Conservation (phyloP, 2,888 invertebrate species). For the Dryobota labecula region DNA sequence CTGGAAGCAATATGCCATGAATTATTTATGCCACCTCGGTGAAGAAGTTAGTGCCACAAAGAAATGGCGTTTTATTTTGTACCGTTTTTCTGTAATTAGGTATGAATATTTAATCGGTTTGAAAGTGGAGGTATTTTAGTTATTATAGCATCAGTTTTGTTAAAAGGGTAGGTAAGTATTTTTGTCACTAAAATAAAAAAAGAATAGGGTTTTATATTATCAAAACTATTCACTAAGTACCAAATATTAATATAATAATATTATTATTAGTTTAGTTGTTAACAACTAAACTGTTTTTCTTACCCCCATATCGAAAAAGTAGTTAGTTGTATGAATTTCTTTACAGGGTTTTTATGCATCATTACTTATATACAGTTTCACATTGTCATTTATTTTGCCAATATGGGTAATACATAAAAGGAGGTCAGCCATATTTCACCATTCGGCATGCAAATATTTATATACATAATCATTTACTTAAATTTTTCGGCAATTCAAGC, state of each 20-base stretch:
- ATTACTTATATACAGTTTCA: neutral
- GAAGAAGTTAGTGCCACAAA: slow-evolving; percentile 44
- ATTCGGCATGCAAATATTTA: too few species aligned
- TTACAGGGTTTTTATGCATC: neutral
- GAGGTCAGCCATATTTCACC: too few species aligned
- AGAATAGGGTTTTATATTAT: neutral
- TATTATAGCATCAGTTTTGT: neutral
- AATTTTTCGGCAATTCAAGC: too few species aligned
- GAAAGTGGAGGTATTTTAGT: neutral
- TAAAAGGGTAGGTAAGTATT: neutral
- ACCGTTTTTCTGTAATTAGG: slow-evolving; percentile 32
- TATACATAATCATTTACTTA: too few species aligned
- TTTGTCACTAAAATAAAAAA: neutral
- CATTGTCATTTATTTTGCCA: too few species aligned
- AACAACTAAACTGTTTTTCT: neutral
- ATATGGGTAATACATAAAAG: too few species aligned
- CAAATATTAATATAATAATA: too few species aligned
- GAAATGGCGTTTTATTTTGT: slow-evolving; percentile 54
- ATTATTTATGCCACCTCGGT: slow-evolving; percentile 69
- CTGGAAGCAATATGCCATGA: slow-evolving; percentile 73
- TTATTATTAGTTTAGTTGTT: too few species aligned
- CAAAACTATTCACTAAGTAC: neutral
- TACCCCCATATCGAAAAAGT: neutral
- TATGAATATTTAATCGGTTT: slow-evolving; percentile 32
- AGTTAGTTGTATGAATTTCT: neutral